These are phyloP conservation scores for Florisuga fusca DNA, from an alignment of 2,797 vertebrate species.

Conservation along the genomic window DNA sequence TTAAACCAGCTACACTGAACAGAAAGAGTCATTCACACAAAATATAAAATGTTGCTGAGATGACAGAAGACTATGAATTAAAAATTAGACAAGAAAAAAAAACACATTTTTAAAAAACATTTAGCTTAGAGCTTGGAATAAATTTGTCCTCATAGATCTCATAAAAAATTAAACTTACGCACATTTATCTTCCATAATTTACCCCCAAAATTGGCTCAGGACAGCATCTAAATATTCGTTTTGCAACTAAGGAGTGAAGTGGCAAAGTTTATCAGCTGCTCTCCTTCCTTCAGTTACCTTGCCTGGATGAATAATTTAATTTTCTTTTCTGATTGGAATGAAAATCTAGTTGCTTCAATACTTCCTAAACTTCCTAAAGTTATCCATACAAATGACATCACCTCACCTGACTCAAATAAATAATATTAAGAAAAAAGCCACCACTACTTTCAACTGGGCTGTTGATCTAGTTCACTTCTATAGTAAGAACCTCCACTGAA, in stretches of 20 bases:
- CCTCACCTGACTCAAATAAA: neutral
- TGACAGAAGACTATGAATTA: neutral
- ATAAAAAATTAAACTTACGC: neutral
- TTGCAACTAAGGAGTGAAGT: neutral
- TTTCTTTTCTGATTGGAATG: neutral
- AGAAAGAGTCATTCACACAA: neutral
- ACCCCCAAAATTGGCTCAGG: neutral
- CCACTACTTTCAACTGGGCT: neutral
- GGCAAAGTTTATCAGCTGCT: neutral
- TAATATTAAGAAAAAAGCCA: neutral
- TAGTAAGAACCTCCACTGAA: neutral
- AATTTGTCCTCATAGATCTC: neutral
- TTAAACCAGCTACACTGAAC: neutral
- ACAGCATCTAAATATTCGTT: neutral
- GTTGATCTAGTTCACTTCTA: neutral
- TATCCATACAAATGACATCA: neutral
- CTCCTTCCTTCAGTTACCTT: neutral
- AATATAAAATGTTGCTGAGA: neutral
- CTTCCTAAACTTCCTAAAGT: neutral
- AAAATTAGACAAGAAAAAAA: neutral
- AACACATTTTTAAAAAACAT: neutral
- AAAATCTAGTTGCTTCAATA: neutral
- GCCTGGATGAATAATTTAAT: neutral
- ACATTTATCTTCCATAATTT: neutral
- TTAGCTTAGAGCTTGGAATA: neutral